A percentile compares a stretch with the other conserved stretches of the same genome.
Evolutionary conservation across 2,113 vertebrate species (phyloP).

Genomic region (Oryzias woworae): DNA sequence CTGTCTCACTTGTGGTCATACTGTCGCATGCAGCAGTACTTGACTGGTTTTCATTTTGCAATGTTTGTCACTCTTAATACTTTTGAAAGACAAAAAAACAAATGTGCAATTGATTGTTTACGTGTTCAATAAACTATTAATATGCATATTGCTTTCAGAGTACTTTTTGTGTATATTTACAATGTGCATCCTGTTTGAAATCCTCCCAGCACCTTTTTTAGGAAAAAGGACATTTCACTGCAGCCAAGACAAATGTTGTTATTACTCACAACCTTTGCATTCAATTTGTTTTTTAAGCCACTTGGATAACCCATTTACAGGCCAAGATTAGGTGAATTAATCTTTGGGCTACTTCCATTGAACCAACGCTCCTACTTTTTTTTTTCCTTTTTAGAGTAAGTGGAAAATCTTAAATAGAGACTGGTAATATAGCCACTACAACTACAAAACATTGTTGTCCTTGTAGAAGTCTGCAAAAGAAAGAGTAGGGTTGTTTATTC

Average conservation of each 20-base stretch:
- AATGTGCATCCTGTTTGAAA: too few species aligned
- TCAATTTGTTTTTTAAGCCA: conserved; percentile 73
- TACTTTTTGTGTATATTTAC: too few species aligned
- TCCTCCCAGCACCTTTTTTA: too few species aligned
- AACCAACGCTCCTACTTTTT: conserved; percentile 36
- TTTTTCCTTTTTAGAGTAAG: conserved; percentile 7
- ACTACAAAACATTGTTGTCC: conserved; percentile 33
- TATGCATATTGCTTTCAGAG: too few species aligned
- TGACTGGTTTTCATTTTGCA: neutral
- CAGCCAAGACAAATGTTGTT: conserved; percentile 71
- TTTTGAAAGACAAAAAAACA: neutral
- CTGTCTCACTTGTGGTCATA: neutral
- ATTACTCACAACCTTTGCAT: conserved; percentile 72
- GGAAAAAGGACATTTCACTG: conserved; percentile 57
- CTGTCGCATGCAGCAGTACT: neutral
- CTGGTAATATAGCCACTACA: conserved; percentile 29
- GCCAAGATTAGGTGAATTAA: conserved; percentile 72
- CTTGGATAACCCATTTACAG: conserved; percentile 72
- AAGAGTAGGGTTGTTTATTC: neutral
- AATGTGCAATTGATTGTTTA: too few species aligned
- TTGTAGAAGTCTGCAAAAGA: conserved; percentile 12
- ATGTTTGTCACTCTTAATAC: neutral
- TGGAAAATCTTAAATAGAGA: conserved; percentile 28
- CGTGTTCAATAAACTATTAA: too few species aligned
- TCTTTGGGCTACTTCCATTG: conserved; percentile 59